These are phyloP conservation scores for Heteractis magnifica DNA, from an alignment of 92 coral and sea anemone genomes.

Conservation along the genomic window DNA sequence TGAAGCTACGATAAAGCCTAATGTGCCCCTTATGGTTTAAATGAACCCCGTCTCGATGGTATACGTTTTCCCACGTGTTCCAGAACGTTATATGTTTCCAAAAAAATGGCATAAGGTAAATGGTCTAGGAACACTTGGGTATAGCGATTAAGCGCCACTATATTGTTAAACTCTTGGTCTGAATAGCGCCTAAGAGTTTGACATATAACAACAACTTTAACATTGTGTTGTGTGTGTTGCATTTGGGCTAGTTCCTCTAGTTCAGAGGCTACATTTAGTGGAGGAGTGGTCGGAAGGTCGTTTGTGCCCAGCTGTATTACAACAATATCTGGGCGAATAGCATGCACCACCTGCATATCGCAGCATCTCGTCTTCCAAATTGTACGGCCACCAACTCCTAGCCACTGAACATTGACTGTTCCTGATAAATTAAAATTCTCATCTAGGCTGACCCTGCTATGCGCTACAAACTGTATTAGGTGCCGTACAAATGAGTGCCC, in stretches of 20 bases:
- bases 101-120: background rate
- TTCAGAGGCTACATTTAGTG: background rate
- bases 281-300: background rate
- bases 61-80: no score
- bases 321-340: background rate
- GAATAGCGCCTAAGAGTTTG: background rate
- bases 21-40: no score
- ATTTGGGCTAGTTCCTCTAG: background rate
- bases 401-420: no score
- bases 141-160: slow-evolving; percentile 7
- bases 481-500: background rate
- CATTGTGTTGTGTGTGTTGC: background rate
- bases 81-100: no score
- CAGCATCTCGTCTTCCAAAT: no score
- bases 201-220: background rate
- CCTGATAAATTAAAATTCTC: no score
- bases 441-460: no score
- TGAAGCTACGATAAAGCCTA: no score
- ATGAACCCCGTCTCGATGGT: no score
- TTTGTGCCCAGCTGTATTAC: background rate
- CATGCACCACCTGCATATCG: background rate
- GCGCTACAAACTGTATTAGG: no score
- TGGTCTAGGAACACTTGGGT: background rate
- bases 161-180: background rate
- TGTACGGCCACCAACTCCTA: no score